Conservation (phyloP, 2,888 invertebrate species). For the Meta bourneti region DNA sequence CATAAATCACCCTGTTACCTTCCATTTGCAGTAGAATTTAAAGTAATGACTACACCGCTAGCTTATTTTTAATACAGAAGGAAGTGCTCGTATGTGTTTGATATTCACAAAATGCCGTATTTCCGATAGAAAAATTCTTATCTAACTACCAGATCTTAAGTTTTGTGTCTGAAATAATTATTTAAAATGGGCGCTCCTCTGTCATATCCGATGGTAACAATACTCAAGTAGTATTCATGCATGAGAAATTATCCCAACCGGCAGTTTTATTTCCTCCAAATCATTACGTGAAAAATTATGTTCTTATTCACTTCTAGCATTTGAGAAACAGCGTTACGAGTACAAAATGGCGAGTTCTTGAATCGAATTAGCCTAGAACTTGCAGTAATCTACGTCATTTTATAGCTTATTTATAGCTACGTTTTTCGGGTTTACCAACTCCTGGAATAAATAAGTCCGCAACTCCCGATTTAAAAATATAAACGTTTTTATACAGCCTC, state of each 20-base stretch:
- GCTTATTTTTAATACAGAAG: too few species aligned
- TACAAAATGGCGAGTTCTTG: slow-evolving; percentile 4
- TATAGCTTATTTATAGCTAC: slow-evolving; percentile 26
- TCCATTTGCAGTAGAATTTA: too few species aligned
- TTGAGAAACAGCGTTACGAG: neutral
- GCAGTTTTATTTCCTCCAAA: neutral
- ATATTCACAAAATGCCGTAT: too few species aligned
- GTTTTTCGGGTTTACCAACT: slow-evolving; percentile 53
- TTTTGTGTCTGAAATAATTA: too few species aligned
- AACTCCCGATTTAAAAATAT: slow-evolving; percentile 25
- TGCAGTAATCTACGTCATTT: neutral
- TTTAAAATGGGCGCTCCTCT: too few species aligned
- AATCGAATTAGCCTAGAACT: slow-evolving; percentile 30
- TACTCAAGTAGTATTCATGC: too few species aligned
- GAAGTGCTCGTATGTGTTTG: too few species aligned
- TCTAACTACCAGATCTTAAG: too few species aligned
- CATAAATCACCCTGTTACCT: too few species aligned
- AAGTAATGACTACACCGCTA: too few species aligned
- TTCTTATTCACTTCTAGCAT: neutral
- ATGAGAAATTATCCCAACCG: neutral
- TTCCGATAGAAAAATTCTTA: too few species aligned
- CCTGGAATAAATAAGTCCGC: slow-evolving; percentile 4
- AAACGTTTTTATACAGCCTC: slow-evolving; percentile 45
- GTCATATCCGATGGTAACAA: too few species aligned
- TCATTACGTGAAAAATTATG: neutral